phyloP scores from a whole-genome alignment of 1,140 invertebrate species.

The Bradysia coprophila region DNA sequence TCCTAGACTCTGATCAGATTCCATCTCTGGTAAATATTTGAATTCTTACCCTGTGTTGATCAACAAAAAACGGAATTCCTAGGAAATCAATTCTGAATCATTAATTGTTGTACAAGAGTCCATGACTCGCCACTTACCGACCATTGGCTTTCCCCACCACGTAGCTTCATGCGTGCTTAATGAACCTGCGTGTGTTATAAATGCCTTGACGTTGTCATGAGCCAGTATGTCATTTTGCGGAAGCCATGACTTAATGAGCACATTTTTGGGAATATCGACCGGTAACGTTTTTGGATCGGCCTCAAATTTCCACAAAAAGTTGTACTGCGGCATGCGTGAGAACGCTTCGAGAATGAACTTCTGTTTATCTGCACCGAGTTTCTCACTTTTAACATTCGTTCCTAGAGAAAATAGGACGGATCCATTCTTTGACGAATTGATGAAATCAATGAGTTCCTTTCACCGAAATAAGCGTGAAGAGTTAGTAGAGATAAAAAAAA shows the following conservation, averaged over 20 bases:
- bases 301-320: constrained; percentile 25
- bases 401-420: constrained; percentile 28
- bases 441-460: constrained; percentile 26
- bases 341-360: constrained; percentile 23
- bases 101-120: no score
- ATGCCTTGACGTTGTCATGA: constrained; percentile 6
- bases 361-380: constrained; percentile 13
- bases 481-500: no score
- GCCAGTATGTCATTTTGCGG: constrained; percentile 26
- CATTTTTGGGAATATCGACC: constrained; percentile 21
- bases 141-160: constrained; percentile 26
- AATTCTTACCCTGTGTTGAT: constrained; percentile 13
- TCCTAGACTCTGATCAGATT: neutral
- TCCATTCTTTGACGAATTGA: constrained; percentile 20
- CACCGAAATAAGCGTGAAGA: neutral
- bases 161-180: constrained; percentile 26
- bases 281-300: constrained; percentile 5
- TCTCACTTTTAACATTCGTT: constrained; percentile 18
- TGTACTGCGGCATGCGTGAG: constrained; percentile 17
- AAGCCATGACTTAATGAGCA: constrained; percentile 21
- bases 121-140: no score
- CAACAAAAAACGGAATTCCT: constrained; percentile 26
- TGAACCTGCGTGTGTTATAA: constrained; percentile 23
- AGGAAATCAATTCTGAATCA: no score
- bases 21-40: neutral